Base-by-base conservation (phyloP, 2,113 vertebrate species). In the Tetrax tetrax region DNA sequence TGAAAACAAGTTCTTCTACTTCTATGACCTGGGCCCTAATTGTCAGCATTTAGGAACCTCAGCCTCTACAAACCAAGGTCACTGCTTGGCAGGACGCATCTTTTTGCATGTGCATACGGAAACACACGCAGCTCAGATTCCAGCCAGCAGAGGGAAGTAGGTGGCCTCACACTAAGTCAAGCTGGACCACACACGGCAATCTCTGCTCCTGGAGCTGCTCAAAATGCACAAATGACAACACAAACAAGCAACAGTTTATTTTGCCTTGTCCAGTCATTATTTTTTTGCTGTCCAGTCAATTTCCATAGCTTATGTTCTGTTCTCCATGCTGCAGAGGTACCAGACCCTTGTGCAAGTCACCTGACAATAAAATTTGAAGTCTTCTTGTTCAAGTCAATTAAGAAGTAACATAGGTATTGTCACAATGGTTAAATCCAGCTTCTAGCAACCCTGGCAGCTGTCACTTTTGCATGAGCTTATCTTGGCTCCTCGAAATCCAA, bases 141-240 rank as follows among this genome's bases (percentile, higher is more conserved):
- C 87, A 60, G 14, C 84, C 90, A 87, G 90, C 66, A 89, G 84
- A 87, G 92, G 87, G 92, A 79, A 63, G 25, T 6, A 57, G 14
- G 80, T 18, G 75, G 51, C 83, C 65, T 45, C 33, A 20, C 3
- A 35, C 60, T 2, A 12, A 20, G 21, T 19, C 51, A 6, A 31
- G n/a, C 0, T 24, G 56, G 37, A 14, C 14, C 25, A 25, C 60
- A 19, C 17, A 19, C 1, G 12, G 19, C 70, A 38, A 9, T 4
- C 45, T 41, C 41, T 61, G 68, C 27, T 33, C 10, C 38, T n/a
- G 0, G 25, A 25, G 14, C 11, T 37, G 61, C 29, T 63, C 10
- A 4, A 18, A 63, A 37, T 5, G 41, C 47, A 60, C 53, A 47
- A 76, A 21, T 29, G 25, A 59, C 64, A 16, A 24, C 27, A 18